Evolutionary conservation across 1,140 invertebrate species (phyloP).

Genomic region (Macrotrachela quadricornifera): DNA sequence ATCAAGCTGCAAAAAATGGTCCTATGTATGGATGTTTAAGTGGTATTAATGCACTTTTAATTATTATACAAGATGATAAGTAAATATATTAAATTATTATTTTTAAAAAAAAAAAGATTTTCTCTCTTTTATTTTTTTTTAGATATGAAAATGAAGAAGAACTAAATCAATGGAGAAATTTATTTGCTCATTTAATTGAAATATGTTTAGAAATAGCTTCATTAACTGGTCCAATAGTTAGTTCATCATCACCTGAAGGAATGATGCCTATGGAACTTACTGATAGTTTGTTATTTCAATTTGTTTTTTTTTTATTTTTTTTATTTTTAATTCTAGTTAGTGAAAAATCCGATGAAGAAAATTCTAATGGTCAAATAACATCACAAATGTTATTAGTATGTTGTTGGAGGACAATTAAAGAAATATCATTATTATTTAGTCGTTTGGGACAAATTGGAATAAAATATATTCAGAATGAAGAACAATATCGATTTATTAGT

Average conservation of each 20-base stretch:
- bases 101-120: not conserved
- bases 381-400: constrained; percentile 45
- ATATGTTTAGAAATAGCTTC: constrained; percentile 1
- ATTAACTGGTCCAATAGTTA: constrained; percentile 5
- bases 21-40: constrained; percentile 3
- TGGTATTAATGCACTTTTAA: not conserved
- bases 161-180: not conserved
- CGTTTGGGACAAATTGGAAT: constrained; percentile 20
- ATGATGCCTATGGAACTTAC: constrained; percentile 4
- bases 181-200: constrained; percentile 1
- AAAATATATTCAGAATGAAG: constrained; percentile 4
- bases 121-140: not conserved
- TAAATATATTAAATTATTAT: not conserved
- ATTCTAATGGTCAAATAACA: not conserved
- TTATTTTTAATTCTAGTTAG: not conserved
- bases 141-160: not conserved
- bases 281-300: not conserved
- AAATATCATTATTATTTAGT: constrained; percentile 42
- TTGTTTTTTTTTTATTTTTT: not conserved
- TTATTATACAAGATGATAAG: not conserved
- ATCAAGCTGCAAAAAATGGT: not conserved
- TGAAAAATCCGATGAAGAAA: not conserved
- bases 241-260: constrained; percentile 6
- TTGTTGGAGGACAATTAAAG: constrained; percentile 62
- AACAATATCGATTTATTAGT: not conserved